Conservation (phyloP, 1,140 invertebrate genomes). For the Halesus radiatus region DNA sequence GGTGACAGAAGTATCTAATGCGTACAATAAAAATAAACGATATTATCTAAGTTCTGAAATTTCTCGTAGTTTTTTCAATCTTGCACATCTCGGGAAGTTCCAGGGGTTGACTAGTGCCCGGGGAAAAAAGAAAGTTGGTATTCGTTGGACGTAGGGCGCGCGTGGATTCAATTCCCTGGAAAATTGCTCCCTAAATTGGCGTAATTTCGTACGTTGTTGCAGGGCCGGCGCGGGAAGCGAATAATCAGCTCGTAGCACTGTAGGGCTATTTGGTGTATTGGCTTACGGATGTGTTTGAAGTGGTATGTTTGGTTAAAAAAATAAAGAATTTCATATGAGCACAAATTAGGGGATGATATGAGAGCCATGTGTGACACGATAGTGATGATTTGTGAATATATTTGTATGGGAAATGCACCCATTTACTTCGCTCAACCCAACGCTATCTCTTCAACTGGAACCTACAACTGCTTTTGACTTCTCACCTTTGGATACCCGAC, state of each 20-base stretch:
- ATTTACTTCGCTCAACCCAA: too few relatives aligned
- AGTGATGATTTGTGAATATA: too few relatives aligned
- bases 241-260: not conserved
- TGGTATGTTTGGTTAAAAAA: not conserved
- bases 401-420: too few relatives aligned
- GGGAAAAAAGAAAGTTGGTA: not conserved
- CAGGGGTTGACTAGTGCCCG: not conserved
- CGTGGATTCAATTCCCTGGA: conserved; percentile 28
- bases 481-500: too few relatives aligned
- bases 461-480: too few relatives aligned
- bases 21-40: too few relatives aligned
- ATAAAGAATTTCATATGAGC: not conserved
- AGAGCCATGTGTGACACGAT: too few relatives aligned
- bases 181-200: conserved; percentile 43
- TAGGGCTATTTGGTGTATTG: not conserved
- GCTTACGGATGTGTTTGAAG: not conserved
- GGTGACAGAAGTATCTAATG: too few relatives aligned
- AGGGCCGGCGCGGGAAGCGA: not conserved
- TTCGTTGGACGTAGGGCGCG: conserved; percentile 18
- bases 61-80: conserved; percentile 6
- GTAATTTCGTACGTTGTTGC: conserved; percentile 14
- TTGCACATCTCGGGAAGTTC: not conserved
- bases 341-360: too few relatives aligned
- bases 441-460: too few relatives aligned
- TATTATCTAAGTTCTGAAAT: too few relatives aligned